Conservation (phyloP, 2,113 vertebrate genomes). For the Phalacrocorax brasilianus region DNA sequence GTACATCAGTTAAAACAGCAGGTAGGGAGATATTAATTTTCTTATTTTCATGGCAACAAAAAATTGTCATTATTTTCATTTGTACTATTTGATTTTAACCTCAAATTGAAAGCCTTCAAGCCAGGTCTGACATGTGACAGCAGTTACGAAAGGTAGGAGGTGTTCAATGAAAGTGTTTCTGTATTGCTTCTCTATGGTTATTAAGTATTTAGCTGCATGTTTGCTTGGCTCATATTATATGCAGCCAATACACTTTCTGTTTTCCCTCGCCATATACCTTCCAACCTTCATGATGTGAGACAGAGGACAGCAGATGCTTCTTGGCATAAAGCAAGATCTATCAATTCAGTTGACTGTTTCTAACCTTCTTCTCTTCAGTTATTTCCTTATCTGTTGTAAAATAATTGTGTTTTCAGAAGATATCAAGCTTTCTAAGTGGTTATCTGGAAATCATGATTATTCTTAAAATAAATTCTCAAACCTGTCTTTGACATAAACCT, state of each 20-base stretch:
- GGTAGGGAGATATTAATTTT: conserved; percentile 73
- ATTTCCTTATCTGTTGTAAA: conserved; percentile 22
- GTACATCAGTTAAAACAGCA: conserved; percentile 99
- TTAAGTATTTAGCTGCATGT: background rate
- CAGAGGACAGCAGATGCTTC: background rate
- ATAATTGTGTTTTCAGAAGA: conserved; percentile 7
- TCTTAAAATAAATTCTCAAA: background rate
- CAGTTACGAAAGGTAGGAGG: conserved; percentile 35
- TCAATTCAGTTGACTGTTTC: background rate
- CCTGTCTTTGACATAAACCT: background rate
- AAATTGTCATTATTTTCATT: conserved; percentile 8
- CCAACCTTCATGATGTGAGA: background rate
- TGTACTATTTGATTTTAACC: conserved; percentile 23
- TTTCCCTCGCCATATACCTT: background rate
- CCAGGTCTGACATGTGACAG: background rate
- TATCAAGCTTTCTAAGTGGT: conserved; percentile 23
- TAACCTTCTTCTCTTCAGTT: background rate
- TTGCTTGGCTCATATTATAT: conserved; percentile 9
- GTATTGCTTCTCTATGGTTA: background rate
- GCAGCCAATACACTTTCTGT: background rate
- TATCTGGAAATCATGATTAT: conserved; percentile 20
- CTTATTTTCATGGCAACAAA: background rate
- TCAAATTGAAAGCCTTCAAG: conserved; percentile 20
- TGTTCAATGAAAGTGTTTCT: background rate
- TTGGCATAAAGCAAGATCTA: background rate